Evolutionary conservation across 1,140 invertebrate species (phyloP).

Genomic region (Catajapyx aquilonaris): DNA sequence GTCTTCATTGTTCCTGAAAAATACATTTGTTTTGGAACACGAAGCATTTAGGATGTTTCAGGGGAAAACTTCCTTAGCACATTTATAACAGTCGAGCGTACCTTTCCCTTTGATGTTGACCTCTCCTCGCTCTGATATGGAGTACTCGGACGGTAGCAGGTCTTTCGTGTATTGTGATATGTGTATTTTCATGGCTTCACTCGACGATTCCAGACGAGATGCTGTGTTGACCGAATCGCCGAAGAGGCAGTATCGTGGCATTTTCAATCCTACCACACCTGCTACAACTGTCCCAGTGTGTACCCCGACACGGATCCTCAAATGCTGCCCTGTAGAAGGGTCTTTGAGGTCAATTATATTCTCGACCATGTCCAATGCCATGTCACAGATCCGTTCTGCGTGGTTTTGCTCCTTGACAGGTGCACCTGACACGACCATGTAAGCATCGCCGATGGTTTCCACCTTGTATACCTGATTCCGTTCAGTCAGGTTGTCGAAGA

Average conservation of each 20-base stretch:
- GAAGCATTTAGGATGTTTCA: too few species aligned
- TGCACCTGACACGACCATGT: conserved; percentile 91
- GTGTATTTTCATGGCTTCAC: conserved; percentile 81
- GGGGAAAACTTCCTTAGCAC: conserved; percentile 3
- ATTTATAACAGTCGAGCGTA: conserved; percentile 14
- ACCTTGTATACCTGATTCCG: conserved; percentile 88
- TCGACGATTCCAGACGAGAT: conserved; percentile 77
- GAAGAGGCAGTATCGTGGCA: conserved; percentile 86
- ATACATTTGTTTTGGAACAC: too few species aligned
- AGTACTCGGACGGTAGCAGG: conserved; percentile 50
- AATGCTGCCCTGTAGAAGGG: conserved; percentile 65
- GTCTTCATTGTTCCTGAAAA: conserved; percentile 71
- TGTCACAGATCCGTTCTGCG: conserved; percentile 81
- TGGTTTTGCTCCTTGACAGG: conserved; percentile 76
- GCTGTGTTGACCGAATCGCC: conserved; percentile 85
- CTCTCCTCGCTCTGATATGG: conserved; percentile 54
- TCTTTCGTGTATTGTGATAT: conserved; percentile 72
- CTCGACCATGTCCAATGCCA: conserved; percentile 91
- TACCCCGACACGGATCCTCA: conserved; percentile 73
- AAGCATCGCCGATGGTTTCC: conserved; percentile 81
- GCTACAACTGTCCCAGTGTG: conserved; percentile 81
- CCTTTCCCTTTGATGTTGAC: conserved; percentile 73
- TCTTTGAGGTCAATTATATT: conserved; percentile 76
- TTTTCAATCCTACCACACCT: conserved; percentile 85
- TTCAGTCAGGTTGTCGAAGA: conserved; percentile 80